Base-by-base conservation (phyloP, 2,888 invertebrate species). In the Stenichneumon culpator region DNA sequence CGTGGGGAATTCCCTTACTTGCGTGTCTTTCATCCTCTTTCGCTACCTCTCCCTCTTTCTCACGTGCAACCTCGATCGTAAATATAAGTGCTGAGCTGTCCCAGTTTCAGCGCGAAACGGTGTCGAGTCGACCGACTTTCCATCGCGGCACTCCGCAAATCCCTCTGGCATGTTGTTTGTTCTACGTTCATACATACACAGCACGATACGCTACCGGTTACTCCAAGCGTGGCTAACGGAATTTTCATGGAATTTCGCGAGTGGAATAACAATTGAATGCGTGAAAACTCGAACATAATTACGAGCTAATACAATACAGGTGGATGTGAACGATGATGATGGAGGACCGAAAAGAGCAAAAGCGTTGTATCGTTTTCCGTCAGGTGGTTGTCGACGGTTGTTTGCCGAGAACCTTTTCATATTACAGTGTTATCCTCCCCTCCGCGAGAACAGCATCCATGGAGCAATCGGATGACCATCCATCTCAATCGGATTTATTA, bases 11-110 rank as follows among this genome's bases (percentile, higher is more conserved):
- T 84, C 63, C 78, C 60, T 78, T 73, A 68, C 52, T 82, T 69
- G 25, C 65, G 81, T 73, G 52, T 78, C 84, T 79, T 81, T 22
- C 75, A 16, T 67, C 36, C 39, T 32, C 14, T 39, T 19, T 28
- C 16, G 67, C 28, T 44, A 50, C 11, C 47, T 47, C 54, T 54
- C 25, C 50, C 60, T n/a, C 74, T 3, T 69, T 74, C 69, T 73
- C 79, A 52, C 77, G 47, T 67, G 68, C 68, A 84, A 78, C 84
- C 84, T 84, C 84, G 81, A 81, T 78, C 84, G 81, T 84, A 84
- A 84, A 81, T 84, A 84, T 74, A 81, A 81, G 81, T 63, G 81
- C 60, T 72, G 75, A 70, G 70, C 39, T 68, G 84, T 81, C 81
- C 84, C 81, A 84, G 81, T 84, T 84, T 69, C 84, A 69, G 78